Percentiles rank a stretch among this genome's conserved stretches.
Evolutionary conservation across 2,888 invertebrate species (phyloP).

Genomic region (Chloroclysta siterata): DNA sequence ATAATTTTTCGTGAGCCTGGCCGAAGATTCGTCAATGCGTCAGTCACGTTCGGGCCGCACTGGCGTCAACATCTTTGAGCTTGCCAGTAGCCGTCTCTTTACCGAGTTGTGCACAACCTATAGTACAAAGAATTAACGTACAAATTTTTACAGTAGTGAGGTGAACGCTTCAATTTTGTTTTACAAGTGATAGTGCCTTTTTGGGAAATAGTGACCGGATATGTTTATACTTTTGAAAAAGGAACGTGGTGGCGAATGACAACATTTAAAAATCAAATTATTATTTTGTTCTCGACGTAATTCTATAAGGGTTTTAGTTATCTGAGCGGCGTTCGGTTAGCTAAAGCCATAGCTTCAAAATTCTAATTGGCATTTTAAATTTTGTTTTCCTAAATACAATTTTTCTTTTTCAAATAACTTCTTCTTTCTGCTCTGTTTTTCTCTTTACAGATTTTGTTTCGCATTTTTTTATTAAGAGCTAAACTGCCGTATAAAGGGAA

Average conservation of each 20-base stretch:
- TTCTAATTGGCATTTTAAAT: constrained; percentile 51
- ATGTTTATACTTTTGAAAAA: constrained; percentile 50
- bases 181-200: constrained; percentile 74
- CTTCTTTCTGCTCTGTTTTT: constrained; percentile 73
- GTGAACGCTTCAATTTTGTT: constrained; percentile 65
- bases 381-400: constrained; percentile 32
- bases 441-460: constrained; percentile 76
- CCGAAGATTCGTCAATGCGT: constrained; percentile 81
- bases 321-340: constrained; percentile 67
- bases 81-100: constrained; percentile 66
- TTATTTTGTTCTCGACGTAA: constrained; percentile 59
- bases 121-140: constrained; percentile 80
- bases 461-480: constrained; percentile 50
- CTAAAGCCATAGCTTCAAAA: constrained; percentile 60
- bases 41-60: constrained; percentile 76
- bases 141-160: constrained; percentile 79
- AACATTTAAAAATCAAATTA: constrained; percentile 53
- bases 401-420: constrained; percentile 59
- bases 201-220: constrained; percentile 58
- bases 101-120: constrained; percentile 78
- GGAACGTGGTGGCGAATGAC: constrained; percentile 61
- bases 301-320: constrained; percentile 69
- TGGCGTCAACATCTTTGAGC: constrained; percentile 73
- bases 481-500: constrained; percentile 63
- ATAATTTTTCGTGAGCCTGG: constrained; percentile 79